Evolutionary conservation across 2,888 invertebrate species (phyloP).

Genomic region (Lypha dubia): DNA sequence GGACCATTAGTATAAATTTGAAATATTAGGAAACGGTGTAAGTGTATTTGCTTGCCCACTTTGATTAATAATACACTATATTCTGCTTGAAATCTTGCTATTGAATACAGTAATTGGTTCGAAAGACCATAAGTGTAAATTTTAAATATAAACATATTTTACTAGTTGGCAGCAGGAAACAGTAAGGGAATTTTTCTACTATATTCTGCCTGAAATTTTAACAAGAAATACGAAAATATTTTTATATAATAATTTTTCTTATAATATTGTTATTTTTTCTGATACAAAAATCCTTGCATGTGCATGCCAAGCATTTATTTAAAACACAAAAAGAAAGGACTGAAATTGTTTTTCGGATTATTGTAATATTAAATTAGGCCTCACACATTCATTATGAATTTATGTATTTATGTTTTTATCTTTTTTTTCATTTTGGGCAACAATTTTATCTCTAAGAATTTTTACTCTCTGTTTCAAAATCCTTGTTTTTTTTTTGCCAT

Average conservation of each 20-base stretch:
- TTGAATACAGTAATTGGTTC: no score
- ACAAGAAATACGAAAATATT: conserved; percentile 6
- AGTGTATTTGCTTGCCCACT: no score
- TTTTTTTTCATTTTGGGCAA: neutral
- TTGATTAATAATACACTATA: no score
- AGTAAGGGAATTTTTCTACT: conserved; percentile 6
- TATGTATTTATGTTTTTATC: neutral
- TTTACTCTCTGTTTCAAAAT: conserved; percentile 4
- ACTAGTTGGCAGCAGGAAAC: conserved; percentile 4
- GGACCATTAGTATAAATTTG: no score
- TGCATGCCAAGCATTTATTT: neutral
- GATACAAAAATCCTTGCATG: conserved; percentile 20
- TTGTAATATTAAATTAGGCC: conserved; percentile 55
- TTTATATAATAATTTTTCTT: conserved; percentile 7
- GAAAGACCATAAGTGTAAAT: no score
- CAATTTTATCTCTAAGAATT: conserved; percentile 1
- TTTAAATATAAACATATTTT: no score
- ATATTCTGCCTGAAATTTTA: conserved; percentile 9
- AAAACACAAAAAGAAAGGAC: neutral
- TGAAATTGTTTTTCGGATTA: conserved; percentile 40
- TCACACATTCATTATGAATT: conserved; percentile 33
- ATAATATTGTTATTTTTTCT: neutral
- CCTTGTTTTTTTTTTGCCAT: neutral
- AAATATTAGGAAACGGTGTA: no score
- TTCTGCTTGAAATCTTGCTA: no score